A percentile compares a stretch with the other conserved stretches of the same genome.
These are phyloP conservation scores for Meteorus colon DNA, from an alignment of 2,888 invertebrate species.

Conservation along the genomic window DNA sequence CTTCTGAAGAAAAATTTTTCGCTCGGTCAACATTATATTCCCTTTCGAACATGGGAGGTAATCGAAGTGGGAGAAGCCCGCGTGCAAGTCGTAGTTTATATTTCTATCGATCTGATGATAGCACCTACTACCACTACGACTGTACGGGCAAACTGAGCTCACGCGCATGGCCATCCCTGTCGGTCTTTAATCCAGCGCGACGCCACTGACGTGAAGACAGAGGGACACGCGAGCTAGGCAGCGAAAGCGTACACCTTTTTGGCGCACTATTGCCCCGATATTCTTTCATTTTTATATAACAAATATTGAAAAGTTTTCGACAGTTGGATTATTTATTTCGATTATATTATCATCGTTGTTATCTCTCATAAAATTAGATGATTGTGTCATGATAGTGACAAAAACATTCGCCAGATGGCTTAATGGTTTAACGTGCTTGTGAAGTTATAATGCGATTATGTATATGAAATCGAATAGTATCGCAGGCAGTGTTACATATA, in stretches of 20 bases:
- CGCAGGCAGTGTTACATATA: background rate
- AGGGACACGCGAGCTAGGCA: background rate
- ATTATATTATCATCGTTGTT: background rate
- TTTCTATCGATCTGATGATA: slow-evolving; percentile 67
- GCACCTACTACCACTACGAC: slow-evolving; percentile 42
- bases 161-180: slow-evolving; percentile 65
- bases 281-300: background rate
- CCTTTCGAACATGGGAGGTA: background rate
- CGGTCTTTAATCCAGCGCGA: slow-evolving; percentile 67
- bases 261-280: slow-evolving; percentile 48
- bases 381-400: background rate
- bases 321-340: background rate
- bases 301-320: background rate
- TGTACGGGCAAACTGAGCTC: slow-evolving; percentile 43
- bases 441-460: background rate
- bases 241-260: slow-evolving; percentile 50
- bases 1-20: no score
- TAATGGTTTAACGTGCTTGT: background rate
- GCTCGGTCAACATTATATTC: no score
- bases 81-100: slow-evolving; percentile 55
- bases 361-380: background rate
- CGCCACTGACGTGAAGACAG: slow-evolving; percentile 54
- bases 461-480: background rate
- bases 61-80: slow-evolving; percentile 27
- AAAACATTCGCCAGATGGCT: background rate